Evolutionary conservation across 1,140 invertebrate species (phyloP).

Genomic region (Cotesia typhae): DNA sequence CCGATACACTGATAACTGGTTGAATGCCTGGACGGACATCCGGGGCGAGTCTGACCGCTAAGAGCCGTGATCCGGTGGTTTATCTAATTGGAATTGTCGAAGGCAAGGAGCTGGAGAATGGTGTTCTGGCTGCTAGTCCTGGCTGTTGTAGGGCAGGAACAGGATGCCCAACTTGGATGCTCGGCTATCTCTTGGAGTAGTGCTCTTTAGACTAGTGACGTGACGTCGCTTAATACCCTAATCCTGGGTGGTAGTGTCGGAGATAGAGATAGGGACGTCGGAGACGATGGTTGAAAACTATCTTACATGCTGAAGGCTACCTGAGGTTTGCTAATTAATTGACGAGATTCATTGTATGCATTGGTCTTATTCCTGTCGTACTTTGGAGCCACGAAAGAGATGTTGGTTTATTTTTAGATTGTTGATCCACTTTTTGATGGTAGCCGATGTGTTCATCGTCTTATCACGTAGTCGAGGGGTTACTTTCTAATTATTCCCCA

Average conservation of each 20-base stretch:
- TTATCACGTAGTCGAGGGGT: constrained; percentile 40
- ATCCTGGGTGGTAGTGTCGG: constrained; percentile 47
- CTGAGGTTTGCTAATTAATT: constrained; percentile 60
- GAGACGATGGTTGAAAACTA: constrained; percentile 1
- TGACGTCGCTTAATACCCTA: constrained; percentile 66
- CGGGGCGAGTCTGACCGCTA: constrained; percentile 52
- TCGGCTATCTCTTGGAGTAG: constrained; percentile 61
- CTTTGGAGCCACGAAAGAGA: not conserved
- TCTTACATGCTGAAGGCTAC: constrained; percentile 17
- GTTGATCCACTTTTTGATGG: constrained; percentile 2
- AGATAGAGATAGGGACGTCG: constrained; percentile 13
- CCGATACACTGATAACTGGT: constrained; percentile 16
- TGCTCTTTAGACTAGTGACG: constrained; percentile 65
- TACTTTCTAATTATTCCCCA: constrained; percentile 64
- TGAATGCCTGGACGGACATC: constrained; percentile 31
- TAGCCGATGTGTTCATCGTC: constrained; percentile 14
- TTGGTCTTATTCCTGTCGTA: not conserved
- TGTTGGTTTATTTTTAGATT: not conserved
- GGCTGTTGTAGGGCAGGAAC: constrained; percentile 34
- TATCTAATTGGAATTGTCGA: constrained; percentile 66
- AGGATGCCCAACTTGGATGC: constrained; percentile 57
- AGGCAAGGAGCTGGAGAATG: constrained; percentile 27
- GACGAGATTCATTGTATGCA: constrained; percentile 42
- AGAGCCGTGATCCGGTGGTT: constrained; percentile 61
- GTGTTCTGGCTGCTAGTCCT: constrained; percentile 26